These are phyloP conservation scores for Gavia stellata DNA, from an alignment of 2,113 vertebrate genomes.

Conservation along the genomic window DNA sequence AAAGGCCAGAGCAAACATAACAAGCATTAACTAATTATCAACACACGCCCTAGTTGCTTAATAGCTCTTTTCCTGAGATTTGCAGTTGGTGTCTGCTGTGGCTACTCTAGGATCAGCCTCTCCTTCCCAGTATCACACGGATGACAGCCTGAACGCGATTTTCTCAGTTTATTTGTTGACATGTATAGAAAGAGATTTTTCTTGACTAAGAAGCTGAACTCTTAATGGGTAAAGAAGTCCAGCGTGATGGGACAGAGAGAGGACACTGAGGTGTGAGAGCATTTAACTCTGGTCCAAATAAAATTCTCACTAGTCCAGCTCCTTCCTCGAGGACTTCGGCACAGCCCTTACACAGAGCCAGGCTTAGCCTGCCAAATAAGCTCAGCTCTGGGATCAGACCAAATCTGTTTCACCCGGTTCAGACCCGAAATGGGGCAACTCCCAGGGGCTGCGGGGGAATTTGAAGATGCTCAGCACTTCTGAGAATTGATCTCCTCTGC, in stretches of 20 bases:
- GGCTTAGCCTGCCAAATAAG: background rate
- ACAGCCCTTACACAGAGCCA: background rate
- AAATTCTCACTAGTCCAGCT: background rate
- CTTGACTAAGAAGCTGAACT: background rate
- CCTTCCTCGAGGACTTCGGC: background rate
- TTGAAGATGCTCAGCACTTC: background rate
- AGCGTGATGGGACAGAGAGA: background rate
- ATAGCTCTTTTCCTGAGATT: background rate
- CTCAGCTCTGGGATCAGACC: background rate
- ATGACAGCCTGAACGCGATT: background rate
- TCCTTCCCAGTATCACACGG: background rate
- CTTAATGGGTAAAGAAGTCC: background rate
- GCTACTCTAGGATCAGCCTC: background rate
- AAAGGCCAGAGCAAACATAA: constrained; percentile 41
- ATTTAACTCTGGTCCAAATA: background rate
- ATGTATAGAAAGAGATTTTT: background rate
- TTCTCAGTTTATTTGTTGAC: background rate
- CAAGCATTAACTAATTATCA: constrained; percentile 10
- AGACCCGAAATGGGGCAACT: background rate
- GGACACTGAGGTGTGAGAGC: background rate
- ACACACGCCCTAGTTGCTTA: background rate
- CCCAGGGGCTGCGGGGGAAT: background rate
- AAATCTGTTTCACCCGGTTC: background rate
- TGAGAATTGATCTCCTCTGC: background rate
- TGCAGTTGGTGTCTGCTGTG: background rate